These are phyloP conservation scores for Ispidina lecontei DNA, from an alignment of 2,797 vertebrate species.

Conservation along the genomic window DNA sequence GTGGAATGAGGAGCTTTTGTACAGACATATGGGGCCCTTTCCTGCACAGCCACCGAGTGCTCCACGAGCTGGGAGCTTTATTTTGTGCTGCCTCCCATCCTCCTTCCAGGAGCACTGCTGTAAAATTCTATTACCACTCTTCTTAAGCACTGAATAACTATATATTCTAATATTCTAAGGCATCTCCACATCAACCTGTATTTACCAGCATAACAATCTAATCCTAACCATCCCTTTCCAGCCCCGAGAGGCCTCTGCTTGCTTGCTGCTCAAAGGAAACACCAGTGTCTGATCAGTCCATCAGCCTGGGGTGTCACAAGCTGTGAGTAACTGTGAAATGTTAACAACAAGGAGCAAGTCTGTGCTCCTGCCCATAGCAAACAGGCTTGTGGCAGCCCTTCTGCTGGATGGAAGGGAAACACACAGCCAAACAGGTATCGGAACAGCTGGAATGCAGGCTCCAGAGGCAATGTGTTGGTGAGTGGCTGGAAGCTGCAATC, in stretches of 20 bases:
- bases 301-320: slow-evolving; percentile 80
- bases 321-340: slow-evolving; percentile 2
- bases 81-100: neutral
- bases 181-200: neutral
- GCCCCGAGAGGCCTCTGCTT: slow-evolving; percentile 80
- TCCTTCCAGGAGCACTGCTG: neutral
- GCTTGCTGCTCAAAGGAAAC: slow-evolving; percentile 85
- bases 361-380: neutral
- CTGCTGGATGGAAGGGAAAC: neutral
- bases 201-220: neutral
- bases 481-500: neutral
- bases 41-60: neutral
- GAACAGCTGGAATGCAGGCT: neutral
- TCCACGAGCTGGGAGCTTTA: neutral
- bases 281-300: slow-evolving; percentile 77
- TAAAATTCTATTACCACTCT: neutral
- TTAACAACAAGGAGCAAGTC: neutral
- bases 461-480: neutral
- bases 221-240: neutral
- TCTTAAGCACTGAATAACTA: neutral
- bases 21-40: neutral
- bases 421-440: no score
- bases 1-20: neutral
- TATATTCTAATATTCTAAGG: neutral
- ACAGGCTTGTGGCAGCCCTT: neutral